phyloP scores from a whole-genome alignment of 1,140 invertebrate species.

The Melitaea cinxia region DNA sequence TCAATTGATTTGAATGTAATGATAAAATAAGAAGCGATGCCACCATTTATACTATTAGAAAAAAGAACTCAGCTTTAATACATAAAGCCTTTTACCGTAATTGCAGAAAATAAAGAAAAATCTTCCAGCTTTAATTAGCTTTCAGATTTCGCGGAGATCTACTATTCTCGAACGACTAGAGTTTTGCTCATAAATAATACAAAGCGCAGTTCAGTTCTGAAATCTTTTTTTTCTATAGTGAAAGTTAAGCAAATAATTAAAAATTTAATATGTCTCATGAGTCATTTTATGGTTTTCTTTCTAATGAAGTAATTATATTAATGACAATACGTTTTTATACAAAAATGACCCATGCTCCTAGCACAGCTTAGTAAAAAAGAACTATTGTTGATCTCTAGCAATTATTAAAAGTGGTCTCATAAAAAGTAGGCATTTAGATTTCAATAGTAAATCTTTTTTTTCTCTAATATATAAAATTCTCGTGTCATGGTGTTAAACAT shows the following conservation, averaged over 20 bases:
- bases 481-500: too few species aligned
- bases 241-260: slow-evolving; percentile 15
- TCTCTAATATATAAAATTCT: too few species aligned
- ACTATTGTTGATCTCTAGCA: too few species aligned
- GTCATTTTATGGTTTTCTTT: neutral
- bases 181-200: slow-evolving; percentile 23
- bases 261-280: slow-evolving; percentile 2
- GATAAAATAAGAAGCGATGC: too few species aligned
- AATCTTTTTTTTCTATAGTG: slow-evolving; percentile 10
- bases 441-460: too few species aligned
- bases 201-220: slow-evolving; percentile 26
- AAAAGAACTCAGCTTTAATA: slow-evolving; percentile 9
- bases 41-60: too few species aligned
- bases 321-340: too few species aligned
- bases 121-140: slow-evolving; percentile 34
- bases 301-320: neutral
- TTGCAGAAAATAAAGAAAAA: slow-evolving; percentile 33
- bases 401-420: too few species aligned
- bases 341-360: too few species aligned
- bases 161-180: slow-evolving; percentile 35
- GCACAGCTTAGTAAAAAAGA: too few species aligned
- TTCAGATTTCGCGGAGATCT: slow-evolving; percentile 36
- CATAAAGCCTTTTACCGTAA: slow-evolving; percentile 23
- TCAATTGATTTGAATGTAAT: too few species aligned
- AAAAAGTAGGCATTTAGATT: too few species aligned